Percentiles rank a stretch among this genome's conserved stretches.
These are phyloP conservation scores for Holcopasites calliopsidis DNA, from an alignment of 1,140 invertebrate species.

Conservation along the genomic window DNA sequence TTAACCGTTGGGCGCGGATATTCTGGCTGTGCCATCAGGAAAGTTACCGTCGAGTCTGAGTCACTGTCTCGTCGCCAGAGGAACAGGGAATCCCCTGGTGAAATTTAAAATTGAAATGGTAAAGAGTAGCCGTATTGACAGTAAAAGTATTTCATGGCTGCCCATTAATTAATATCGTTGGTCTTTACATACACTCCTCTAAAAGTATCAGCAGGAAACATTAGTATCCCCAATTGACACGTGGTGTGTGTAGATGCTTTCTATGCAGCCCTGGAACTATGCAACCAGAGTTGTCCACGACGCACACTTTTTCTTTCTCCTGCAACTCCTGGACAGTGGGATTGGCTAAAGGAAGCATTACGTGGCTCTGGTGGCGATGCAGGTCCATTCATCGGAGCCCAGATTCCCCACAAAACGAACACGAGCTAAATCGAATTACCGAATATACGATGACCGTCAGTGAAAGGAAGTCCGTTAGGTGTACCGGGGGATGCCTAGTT, in stretches of 20 bases:
- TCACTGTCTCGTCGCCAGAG: not conserved
- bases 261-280: no score
- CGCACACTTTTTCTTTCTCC: not conserved
- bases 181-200: not conserved
- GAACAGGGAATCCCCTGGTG: no score
- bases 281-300: not conserved
- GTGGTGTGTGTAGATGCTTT: conserved; percentile 16
- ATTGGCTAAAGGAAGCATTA: conserved; percentile 20
- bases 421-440: conserved; percentile 63
- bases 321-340: no score
- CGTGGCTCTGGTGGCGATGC: not conserved
- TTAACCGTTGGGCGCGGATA: not conserved
- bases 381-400: conserved; percentile 35
- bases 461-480: conserved; percentile 78
- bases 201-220: not conserved
- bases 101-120: no score
- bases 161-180: no score
- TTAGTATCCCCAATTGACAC: conserved; percentile 19
- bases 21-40: not conserved
- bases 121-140: not conserved
- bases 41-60: not conserved
- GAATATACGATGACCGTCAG: conserved; percentile 63
- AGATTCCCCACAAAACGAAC: conserved; percentile 23
- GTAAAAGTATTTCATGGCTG: no score
- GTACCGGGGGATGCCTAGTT: conserved; percentile 71